Conservation (phyloP, 2,797 vertebrate species). For the Pteronotus mesoamericanus region DNA sequence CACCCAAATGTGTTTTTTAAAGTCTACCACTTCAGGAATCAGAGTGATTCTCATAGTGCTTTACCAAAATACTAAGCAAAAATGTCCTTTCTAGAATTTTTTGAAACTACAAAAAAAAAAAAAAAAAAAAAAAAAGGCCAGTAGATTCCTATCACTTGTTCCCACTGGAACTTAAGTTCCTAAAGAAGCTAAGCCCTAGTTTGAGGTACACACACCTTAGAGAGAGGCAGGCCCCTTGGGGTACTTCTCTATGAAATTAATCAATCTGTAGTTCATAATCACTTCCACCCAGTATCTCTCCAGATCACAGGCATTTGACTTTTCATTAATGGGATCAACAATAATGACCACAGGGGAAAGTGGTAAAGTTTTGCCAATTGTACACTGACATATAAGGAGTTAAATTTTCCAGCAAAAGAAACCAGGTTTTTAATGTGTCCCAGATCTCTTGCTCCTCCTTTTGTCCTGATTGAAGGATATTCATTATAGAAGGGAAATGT, state of each 20-base stretch:
- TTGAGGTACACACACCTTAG: neutral
- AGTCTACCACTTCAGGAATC: neutral
- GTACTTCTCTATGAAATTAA: neutral
- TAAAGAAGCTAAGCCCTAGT: neutral
- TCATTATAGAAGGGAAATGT: constrained; percentile 52
- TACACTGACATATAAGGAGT: neutral
- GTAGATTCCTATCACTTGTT: neutral
- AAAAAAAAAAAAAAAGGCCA: neutral
- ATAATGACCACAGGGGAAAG: neutral
- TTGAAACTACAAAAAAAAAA: neutral
- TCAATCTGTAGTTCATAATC: neutral
- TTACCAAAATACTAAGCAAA: constrained; percentile 4
- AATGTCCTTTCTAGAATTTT: neutral
- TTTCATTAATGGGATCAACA: neutral
- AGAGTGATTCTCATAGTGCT: neutral
- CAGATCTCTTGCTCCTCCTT: constrained; percentile 37
- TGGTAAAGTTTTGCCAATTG: neutral
- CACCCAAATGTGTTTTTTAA: neutral
- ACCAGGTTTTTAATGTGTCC: constrained; percentile 55
- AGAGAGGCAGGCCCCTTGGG: neutral
- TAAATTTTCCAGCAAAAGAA: constrained; percentile 41
- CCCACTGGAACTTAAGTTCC: neutral
- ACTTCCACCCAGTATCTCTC: neutral
- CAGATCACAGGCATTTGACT: neutral
- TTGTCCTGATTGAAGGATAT: constrained; percentile 23